Percentiles rank a stretch among this genome's conserved stretches.
These are phyloP conservation scores for Cordilura impudica DNA, from an alignment of 2,888 invertebrate genomes.

Conservation along the genomic window DNA sequence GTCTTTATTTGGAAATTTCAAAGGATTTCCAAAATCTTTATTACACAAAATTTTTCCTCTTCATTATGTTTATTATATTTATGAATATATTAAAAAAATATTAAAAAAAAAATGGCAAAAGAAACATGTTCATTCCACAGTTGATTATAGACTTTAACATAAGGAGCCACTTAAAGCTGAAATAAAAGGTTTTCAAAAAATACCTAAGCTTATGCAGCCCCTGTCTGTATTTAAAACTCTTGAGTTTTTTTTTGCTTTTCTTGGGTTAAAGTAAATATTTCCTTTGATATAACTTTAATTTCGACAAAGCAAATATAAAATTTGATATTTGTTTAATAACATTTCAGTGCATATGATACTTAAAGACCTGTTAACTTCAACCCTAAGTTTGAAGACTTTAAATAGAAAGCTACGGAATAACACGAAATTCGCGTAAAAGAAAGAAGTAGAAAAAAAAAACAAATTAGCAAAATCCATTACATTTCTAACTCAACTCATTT, in stretches of 20 bases:
- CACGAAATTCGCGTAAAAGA: constrained; percentile 33
- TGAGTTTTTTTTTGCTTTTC: background rate
- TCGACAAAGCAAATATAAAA: constrained; percentile 3
- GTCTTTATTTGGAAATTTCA: background rate
- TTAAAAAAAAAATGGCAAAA: background rate
- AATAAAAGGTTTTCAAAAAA: background rate
- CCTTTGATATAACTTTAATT: constrained; percentile 49
- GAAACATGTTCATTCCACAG: constrained; percentile 23
- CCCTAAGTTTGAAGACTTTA: background rate
- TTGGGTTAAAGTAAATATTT: background rate
- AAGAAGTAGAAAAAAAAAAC: constrained; percentile 36
- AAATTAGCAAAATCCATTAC: constrained; percentile 62
- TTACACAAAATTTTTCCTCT: constrained; percentile 13
- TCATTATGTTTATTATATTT: constrained; percentile 54
- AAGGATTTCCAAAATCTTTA: constrained; percentile 22
- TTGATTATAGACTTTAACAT: constrained; percentile 27
- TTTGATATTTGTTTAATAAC: constrained; percentile 20
- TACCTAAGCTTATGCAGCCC: constrained; percentile 23
- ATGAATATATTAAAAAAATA: constrained; percentile 51
- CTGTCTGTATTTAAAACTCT: constrained; percentile 6
- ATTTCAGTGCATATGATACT: background rate
- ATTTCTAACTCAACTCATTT: constrained; percentile 26
- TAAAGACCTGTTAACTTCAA: background rate
- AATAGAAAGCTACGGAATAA: background rate
- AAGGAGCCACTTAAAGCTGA: background rate